Evolutionary conservation across 2,113 vertebrate genomes (phyloP), one percentile per base, ranked within the genome.

Genomic region (Cryptoleucopteryx plumbea): DNA sequence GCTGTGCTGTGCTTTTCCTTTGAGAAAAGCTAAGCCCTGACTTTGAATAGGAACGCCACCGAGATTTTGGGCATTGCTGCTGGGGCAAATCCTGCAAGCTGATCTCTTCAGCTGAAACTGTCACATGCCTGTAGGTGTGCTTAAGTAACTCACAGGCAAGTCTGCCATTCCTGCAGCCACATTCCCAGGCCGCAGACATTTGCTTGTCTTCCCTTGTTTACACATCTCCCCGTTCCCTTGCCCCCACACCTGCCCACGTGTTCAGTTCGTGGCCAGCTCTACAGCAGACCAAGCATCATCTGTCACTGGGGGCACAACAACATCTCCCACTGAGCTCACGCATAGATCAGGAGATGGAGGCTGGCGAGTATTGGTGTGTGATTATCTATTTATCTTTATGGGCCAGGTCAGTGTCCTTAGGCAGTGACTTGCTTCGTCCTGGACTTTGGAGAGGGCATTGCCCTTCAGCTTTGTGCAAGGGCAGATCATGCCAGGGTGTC

Each of bases 201-300:
- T 67, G 36, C 55, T 78, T 68, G 27, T 70, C 55, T 56, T 40
- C 63, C 43, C 29, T 43, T 40, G 7, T 81, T 80, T 61, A 53
- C 17, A 25, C 47, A 9, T 18, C 9, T 25, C 19, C 18, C 36
- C 13, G 13, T 62, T 65, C 34, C 52, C 75, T 77, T 73, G 45
- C 25, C 34, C 47, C 61, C 6, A 34, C 7, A 6, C 26, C n/a
- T 26, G 22, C 31, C 25, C 31, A 10, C 0, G 0, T 3, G 19
- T n/a, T 17, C 70, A 34, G 17, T 2, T 42, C 20, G n/a, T 48
- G 52, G 36, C 34, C 52, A 43, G 42, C 42, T 87, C 68, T 77
- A 11, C 53, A 56, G 47, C 56, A 42, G 17, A 58, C 29, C 40
- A n/a, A 56, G 55, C 47, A n/a, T 23, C 62, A 16, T 1, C 45